Conservation (phyloP, 2,797 vertebrate species). For the Xyrichtys novacula region DNA sequence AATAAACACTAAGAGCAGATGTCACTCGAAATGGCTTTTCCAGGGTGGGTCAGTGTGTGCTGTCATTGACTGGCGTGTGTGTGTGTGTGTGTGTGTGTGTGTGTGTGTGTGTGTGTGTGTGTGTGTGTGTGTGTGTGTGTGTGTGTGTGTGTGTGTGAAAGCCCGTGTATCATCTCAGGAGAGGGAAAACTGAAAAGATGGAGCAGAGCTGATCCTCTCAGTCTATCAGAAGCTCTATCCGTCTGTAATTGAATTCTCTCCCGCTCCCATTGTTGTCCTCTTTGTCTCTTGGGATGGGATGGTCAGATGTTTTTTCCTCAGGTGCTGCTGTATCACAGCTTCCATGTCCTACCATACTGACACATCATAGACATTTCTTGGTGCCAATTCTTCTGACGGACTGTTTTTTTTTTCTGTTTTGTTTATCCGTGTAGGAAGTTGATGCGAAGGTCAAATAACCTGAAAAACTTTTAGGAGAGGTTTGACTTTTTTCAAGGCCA, state of each 20-base stretch:
- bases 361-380: constrained; percentile 9
- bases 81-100: constrained; percentile 34
- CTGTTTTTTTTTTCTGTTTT: not conserved
- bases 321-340: constrained; percentile 33
- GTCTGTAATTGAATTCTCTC: constrained; percentile 79
- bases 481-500: too few species aligned
- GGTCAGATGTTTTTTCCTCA: constrained; percentile 53
- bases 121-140: constrained; percentile 23
- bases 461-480: not conserved
- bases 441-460: constrained; percentile 22
- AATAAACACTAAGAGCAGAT: constrained; percentile 72
- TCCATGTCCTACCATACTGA: constrained; percentile 21
- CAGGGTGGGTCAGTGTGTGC: constrained; percentile 68
- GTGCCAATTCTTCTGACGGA: constrained; percentile 13
- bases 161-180: constrained; percentile 55
- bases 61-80: constrained; percentile 63
- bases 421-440: not conserved
- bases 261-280: constrained; percentile 69
- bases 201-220: constrained; percentile 69
- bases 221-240: constrained; percentile 72
- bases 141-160: constrained; percentile 15
- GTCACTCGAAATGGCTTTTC: constrained; percentile 76
- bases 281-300: constrained; percentile 69
- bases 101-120: constrained; percentile 22
- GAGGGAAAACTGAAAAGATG: constrained; percentile 43